Evolutionary conservation across 2,113 vertebrate genomes (phyloP), one percentile per base, ranked within the genome.

Genomic region (Ceyx margarethae): DNA sequence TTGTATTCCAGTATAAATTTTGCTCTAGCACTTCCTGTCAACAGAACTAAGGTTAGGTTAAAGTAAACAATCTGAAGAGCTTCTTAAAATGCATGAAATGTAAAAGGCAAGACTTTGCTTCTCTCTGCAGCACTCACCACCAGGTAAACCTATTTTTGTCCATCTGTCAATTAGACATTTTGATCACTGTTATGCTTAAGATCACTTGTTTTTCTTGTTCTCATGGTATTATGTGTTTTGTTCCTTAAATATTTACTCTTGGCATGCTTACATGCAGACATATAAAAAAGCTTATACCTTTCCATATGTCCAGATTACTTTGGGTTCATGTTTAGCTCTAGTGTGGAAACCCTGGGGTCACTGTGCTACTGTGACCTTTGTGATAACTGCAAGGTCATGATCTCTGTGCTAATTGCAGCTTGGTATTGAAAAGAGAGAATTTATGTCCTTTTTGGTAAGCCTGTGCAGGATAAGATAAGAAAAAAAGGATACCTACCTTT

Each of bases 401-500:
- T 57, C 81, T 90, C 73, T 45, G n/a, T 65, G 62, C 57, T 79
- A 87, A 91, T 91, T 90, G 69, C 83, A 68, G 61, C n/a, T 71
- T 40, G 20, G 57, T 87, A 93, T 57, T 81, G 78, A 89, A 94
- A 92, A 82, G 89, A 28, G 21, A 85, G 29, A 75, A 68, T 87
- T 92, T 81, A 79, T 89, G 71, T 76, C 74, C 81, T 85, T 74
- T n/a, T 87, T 91, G 91, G 71, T 42, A 91, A 92, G 79, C 58
- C 81, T 82, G 74, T 50, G 85, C 54, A 82, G 93, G 87, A 62
- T 91, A 94, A 90, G 92, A 82, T 94, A 93, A 87, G 78, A 64
- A 57, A 90, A 57, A 90, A 79, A 81, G 89, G 87, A 79, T 68
- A 37, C 54, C 72, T 91, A 73, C 74, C 50, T 92, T 65, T 87